These are phyloP conservation scores for Rhagophthalmus giganteus DNA, from an alignment of 2,888 invertebrate genomes.

Conservation along the genomic window DNA sequence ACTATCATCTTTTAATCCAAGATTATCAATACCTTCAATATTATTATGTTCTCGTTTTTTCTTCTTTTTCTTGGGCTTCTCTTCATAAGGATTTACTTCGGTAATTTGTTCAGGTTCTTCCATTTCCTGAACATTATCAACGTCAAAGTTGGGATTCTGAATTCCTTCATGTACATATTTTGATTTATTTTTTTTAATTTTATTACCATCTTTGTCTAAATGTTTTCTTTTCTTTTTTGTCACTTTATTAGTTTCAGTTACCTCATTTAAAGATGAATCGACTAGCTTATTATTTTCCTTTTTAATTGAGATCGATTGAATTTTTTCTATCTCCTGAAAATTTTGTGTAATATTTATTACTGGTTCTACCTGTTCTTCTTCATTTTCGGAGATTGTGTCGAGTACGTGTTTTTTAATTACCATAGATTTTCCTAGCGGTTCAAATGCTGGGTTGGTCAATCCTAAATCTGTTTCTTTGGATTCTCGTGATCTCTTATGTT, in stretches of 20 bases:
- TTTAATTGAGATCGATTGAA: too few species aligned
- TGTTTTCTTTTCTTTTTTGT: constrained; percentile 30
- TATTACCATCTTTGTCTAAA: constrained; percentile 20
- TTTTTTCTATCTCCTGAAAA: too few species aligned
- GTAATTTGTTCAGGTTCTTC: too few species aligned
- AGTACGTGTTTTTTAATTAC: constrained; percentile 40
- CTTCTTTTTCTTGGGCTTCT: constrained; percentile 23
- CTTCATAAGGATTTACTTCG: too few species aligned
- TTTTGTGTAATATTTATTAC: too few species aligned
- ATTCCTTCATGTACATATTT: too few species aligned
- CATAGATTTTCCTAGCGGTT: constrained; percentile 38
- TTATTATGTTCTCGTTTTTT: constrained; percentile 21
- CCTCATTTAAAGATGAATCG: too few species aligned
- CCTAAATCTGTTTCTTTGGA: constrained; percentile 23
- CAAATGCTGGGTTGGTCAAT: constrained; percentile 47
- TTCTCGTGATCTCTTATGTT: constrained; percentile 30
- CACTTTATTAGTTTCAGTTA: too few species aligned
- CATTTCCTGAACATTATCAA: too few species aligned
- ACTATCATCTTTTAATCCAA: constrained; percentile 24
- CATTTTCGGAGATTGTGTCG: constrained; percentile 41
- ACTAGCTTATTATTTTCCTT: too few species aligned
- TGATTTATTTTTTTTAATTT: constrained; percentile 12
- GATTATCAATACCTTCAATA: constrained; percentile 19
- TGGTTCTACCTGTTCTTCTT: too few species aligned
- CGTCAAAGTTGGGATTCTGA: constrained; percentile 38